phyloP scores from a whole-genome alignment of 2,113 vertebrate species.

The Malurus melanocephalus region DNA sequence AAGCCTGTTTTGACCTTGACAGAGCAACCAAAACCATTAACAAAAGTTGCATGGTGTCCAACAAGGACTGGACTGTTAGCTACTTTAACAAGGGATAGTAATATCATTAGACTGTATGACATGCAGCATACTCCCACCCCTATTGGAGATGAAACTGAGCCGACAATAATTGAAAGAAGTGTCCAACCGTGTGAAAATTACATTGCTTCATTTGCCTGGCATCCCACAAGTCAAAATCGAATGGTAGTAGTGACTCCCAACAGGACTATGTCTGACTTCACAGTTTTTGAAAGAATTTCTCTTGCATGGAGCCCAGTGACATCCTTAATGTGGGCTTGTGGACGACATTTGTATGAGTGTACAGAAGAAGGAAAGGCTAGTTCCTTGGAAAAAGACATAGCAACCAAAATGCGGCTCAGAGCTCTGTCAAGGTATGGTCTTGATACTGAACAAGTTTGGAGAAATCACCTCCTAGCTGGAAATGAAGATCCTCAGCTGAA shows the following conservation, averaged over 20 bases:
- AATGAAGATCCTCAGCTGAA: slow-evolving; percentile 91
- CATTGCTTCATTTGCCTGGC: slow-evolving; percentile 96
- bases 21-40: slow-evolving; percentile 93
- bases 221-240: slow-evolving; percentile 93
- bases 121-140: slow-evolving; percentile 97
- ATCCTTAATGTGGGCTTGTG: slow-evolving; percentile 96
- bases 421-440: slow-evolving; percentile 93
- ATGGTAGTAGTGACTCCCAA: slow-evolving; percentile 97
- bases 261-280: slow-evolving; percentile 95
- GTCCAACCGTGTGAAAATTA: slow-evolving; percentile 91
- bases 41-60: slow-evolving; percentile 96
- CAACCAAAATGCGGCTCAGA: slow-evolving; percentile 93
- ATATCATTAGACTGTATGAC: slow-evolving; percentile 94
- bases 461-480: slow-evolving; percentile 90
- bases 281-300: slow-evolving; percentile 96
- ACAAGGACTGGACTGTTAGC: slow-evolving; percentile 93
- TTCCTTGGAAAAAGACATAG: slow-evolving; percentile 87
- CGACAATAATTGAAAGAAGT: slow-evolving; percentile 95
- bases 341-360: slow-evolving; percentile 92
- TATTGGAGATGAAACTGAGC: slow-evolving; percentile 95
- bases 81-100: slow-evolving; percentile 93
- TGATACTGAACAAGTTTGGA: slow-evolving; percentile 93
- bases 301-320: slow-evolving; percentile 95
- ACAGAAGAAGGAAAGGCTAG: slow-evolving; percentile 81
- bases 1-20: slow-evolving; percentile 94